These are phyloP conservation scores for Hyposoter didymator DNA, from an alignment of 2,888 invertebrate genomes.

Conservation along the genomic window DNA sequence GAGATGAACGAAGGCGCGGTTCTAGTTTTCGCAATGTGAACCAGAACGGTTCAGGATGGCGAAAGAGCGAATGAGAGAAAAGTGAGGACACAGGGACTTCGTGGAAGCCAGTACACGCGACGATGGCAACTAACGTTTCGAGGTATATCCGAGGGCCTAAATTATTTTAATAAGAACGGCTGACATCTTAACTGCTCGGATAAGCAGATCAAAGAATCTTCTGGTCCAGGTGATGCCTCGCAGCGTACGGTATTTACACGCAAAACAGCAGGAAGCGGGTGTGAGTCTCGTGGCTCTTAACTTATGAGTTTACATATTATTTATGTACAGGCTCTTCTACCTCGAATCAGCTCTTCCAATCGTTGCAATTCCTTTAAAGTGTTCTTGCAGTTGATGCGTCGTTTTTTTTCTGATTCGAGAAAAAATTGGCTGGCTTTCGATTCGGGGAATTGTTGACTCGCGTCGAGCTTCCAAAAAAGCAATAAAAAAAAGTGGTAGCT, in stretches of 20 bases:
- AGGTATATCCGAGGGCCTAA: conserved; percentile 69
- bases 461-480: not conserved
- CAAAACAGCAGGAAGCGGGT: conserved; percentile 71
- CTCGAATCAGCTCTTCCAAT: not conserved
- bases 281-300: conserved; percentile 16
- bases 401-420: not conserved
- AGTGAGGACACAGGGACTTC: conserved; percentile 50
- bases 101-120: conserved; percentile 58
- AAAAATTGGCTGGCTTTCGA: not conserved
- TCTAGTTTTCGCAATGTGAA: conserved; percentile 32
- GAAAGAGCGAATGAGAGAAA: not conserved
- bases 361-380: not conserved
- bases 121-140: conserved; percentile 49
- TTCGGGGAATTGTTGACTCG: not conserved
- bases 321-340: not conserved
- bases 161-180: conserved; percentile 80
- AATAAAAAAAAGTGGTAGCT: not conserved
- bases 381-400: not conserved
- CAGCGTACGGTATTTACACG: conserved; percentile 77
- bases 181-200: conserved; percentile 80
- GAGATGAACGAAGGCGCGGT: conserved; percentile 63
- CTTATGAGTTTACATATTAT: conserved; percentile 17
- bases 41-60: conserved; percentile 19
- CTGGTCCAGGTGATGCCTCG: conserved; percentile 75
- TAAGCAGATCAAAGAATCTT: conserved; percentile 78